phyloP scores from a whole-genome alignment of 2,888 invertebrate genomes.

The Diadegma fenestrale region DNA sequence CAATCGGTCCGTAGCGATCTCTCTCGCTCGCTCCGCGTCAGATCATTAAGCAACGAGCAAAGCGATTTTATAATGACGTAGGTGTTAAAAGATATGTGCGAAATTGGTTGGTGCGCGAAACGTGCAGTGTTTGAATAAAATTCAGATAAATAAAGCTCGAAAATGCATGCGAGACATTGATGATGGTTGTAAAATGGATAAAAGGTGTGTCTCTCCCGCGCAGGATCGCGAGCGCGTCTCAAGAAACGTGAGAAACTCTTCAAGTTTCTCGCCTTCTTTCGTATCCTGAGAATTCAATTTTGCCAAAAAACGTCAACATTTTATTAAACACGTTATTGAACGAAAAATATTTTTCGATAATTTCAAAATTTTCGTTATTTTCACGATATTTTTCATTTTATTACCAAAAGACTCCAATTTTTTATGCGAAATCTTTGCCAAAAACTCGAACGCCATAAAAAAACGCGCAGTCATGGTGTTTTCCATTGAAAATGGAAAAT shows the following conservation, averaged over 20 bases:
- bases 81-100: slow-evolving; percentile 45
- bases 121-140: slow-evolving; percentile 34
- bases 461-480: too few relatives aligned
- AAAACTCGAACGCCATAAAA: too few relatives aligned
- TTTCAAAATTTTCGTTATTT: too few relatives aligned
- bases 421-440: too few relatives aligned
- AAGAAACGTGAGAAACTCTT: slow-evolving; percentile 36
- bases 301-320: too few relatives aligned
- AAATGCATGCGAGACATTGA: slow-evolving; percentile 58
- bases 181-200: slow-evolving; percentile 59
- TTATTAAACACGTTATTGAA: too few relatives aligned
- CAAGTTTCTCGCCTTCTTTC: not conserved
- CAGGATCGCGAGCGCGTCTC: not conserved
- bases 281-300: too few relatives aligned
- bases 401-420: too few relatives aligned
- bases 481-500: too few relatives aligned
- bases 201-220: slow-evolving; percentile 54
- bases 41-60: not conserved
- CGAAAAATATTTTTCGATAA: too few relatives aligned
- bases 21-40: slow-evolving; percentile 1
- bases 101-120: slow-evolving; percentile 22
- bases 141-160: slow-evolving; percentile 51
- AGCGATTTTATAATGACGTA: slow-evolving; percentile 40
- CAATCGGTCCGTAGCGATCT: slow-evolving; percentile 23
- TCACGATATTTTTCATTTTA: too few relatives aligned